Conservation (phyloP, 2,888 invertebrate species). For the Campaea margaritaria region DNA sequence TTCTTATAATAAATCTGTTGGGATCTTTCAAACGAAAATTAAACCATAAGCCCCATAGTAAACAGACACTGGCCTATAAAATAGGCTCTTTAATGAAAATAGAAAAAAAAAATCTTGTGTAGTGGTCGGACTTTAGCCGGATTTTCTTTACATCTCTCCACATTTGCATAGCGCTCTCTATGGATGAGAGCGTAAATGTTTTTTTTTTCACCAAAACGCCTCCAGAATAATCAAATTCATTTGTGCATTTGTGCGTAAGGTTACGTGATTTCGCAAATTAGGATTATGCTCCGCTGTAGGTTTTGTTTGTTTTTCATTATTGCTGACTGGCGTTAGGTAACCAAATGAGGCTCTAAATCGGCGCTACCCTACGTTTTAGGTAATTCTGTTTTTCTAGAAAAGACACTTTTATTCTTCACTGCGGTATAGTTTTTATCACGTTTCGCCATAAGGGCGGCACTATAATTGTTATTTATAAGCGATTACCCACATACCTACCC, state of each 20-base stretch:
- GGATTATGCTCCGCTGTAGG: constrained; percentile 6
- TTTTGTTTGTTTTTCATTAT: constrained; percentile 18
- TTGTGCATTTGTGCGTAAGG: constrained; percentile 49
- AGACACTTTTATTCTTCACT: too few species aligned
- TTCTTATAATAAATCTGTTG: too few species aligned
- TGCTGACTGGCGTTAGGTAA: background rate
- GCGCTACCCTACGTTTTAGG: too few species aligned
- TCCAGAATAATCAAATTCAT: constrained; percentile 39
- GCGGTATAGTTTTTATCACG: too few species aligned
- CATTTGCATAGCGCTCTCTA: constrained; percentile 16
- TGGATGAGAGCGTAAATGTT: constrained; percentile 6
- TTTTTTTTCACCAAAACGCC: constrained; percentile 24
- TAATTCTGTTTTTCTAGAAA: too few species aligned
- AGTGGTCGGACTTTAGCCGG: background rate
- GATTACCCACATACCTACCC: too few species aligned
- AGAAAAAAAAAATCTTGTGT: background rate
- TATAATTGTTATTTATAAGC: too few species aligned
- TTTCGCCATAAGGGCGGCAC: too few species aligned
- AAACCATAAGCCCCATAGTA: too few species aligned
- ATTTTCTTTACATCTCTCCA: background rate
- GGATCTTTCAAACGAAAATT: too few species aligned
- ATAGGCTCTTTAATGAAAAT: background rate
- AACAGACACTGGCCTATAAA: background rate
- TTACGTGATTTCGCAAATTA: constrained; percentile 14
- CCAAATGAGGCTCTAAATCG: too few species aligned